These are phyloP conservation scores for Poeciliopsis prolifica DNA, from an alignment of 2,113 vertebrate genomes.

Conservation along the genomic window DNA sequence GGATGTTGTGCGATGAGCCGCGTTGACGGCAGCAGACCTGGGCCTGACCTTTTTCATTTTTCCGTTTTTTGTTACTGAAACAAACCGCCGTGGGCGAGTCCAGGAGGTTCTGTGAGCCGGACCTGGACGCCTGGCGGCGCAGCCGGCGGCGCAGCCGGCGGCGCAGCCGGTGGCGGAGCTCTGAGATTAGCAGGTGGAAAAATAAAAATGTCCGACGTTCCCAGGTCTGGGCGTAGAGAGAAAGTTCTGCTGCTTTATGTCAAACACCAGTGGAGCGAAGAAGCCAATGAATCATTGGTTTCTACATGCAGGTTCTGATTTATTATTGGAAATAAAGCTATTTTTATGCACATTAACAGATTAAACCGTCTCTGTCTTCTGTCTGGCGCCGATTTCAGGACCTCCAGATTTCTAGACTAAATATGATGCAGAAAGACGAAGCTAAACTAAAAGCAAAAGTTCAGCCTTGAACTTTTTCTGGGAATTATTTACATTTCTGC, in stretches of 20 bases:
- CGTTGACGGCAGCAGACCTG: slow-evolving; percentile 37
- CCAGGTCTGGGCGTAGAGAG: slow-evolving; percentile 54
- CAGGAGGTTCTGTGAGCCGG: not conserved
- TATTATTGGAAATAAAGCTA: slow-evolving; percentile 81
- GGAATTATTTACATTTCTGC: too few relatives aligned
- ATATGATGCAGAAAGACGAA: too few relatives aligned
- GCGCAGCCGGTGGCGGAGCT: not conserved
- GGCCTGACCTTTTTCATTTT: not conserved
- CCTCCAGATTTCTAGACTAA: too few relatives aligned
- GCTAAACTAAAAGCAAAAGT: too few relatives aligned
- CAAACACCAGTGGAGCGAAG: slow-evolving; percentile 65
- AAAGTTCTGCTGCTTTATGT: slow-evolving; percentile 79
- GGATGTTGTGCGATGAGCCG: slow-evolving; percentile 60
- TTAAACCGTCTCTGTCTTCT: not conserved
- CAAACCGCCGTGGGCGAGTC: not conserved
- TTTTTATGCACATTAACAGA: slow-evolving; percentile 79
- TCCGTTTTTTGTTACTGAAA: not conserved
- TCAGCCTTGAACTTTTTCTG: too few relatives aligned
- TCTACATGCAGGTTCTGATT: slow-evolving; percentile 75
- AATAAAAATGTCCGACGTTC: not conserved
- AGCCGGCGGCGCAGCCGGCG: too few relatives aligned
- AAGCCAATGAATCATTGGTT: slow-evolving; percentile 79
- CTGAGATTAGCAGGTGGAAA: not conserved
- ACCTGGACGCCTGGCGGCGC: too few relatives aligned
- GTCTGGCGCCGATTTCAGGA: not conserved